These are phyloP conservation scores for Pantherophis vulpinus DNA, from an alignment of 2,797 vertebrate species.

Conservation along the genomic window DNA sequence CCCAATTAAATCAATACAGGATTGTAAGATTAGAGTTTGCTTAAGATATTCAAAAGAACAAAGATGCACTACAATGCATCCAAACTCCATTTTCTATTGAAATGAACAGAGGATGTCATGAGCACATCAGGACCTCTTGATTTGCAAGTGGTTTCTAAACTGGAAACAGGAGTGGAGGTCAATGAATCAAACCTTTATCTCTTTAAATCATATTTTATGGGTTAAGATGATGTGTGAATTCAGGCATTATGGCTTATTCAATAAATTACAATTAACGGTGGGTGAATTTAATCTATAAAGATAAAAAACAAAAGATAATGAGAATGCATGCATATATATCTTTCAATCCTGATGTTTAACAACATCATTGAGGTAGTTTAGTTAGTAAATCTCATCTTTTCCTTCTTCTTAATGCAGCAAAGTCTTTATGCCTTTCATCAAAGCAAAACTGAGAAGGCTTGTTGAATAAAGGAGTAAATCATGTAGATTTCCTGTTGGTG, in stretches of 20 bases:
- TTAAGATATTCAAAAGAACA: not conserved
- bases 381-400: not conserved
- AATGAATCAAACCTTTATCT: not conserved
- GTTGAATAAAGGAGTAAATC: conserved; percentile 7
- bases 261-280: not conserved
- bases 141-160: not conserved
- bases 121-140: not conserved
- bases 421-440: conserved; percentile 15
- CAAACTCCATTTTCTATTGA: not conserved
- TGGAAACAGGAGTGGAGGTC: not conserved
- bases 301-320: not conserved
- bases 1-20: not conserved
- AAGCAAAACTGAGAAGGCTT: conserved; percentile 18
- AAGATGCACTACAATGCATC: not conserved
- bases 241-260: not conserved
- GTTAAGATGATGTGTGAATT: not conserved
- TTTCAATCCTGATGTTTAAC: conserved; percentile 10
- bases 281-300: not conserved
- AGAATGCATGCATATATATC: not conserved
- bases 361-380: not conserved
- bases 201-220: not conserved
- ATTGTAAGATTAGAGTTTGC: not conserved
- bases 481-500: not conserved
- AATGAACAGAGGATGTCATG: not conserved
- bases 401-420: not conserved